phyloP scores from a whole-genome alignment of 2,113 vertebrate species.

The Thamnaconus septentrionalis region DNA sequence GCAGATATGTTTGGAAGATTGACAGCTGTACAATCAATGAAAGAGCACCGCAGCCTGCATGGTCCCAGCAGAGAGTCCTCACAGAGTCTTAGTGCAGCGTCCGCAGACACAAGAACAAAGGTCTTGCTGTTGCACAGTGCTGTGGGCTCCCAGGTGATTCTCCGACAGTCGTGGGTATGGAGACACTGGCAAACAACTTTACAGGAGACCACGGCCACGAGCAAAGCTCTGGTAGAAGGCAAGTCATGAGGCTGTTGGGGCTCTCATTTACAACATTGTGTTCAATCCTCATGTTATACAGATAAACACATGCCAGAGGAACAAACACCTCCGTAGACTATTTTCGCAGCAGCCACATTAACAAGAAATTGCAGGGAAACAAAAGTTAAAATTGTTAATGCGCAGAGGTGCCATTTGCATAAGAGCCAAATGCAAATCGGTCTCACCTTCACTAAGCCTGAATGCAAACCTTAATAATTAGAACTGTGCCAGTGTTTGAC shows the following conservation, averaged over 20 bases:
- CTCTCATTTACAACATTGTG: conserved; percentile 38
- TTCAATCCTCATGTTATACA: conserved; percentile 33
- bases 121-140: conserved; percentile 26
- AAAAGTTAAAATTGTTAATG: too few species aligned
- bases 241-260: conserved; percentile 42
- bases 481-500: too few species aligned
- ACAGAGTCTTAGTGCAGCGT: conserved; percentile 19
- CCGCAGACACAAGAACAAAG: conserved; percentile 20
- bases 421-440: too few species aligned
- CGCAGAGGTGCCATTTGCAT: too few species aligned
- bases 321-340: conserved; percentile 16
- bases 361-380: too few species aligned
- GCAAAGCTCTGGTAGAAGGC: conserved; percentile 43
- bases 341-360: too few species aligned
- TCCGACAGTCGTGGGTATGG: not conserved
- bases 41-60: conserved; percentile 8
- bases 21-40: conserved; percentile 14
- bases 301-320: conserved; percentile 52
- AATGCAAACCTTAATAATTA: too few species aligned
- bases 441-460: too few species aligned
- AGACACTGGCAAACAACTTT: conserved; percentile 22
- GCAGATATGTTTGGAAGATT: conserved; percentile 30
- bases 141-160: conserved; percentile 11
- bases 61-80: conserved; percentile 28
- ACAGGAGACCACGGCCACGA: conserved; percentile 20